Evolutionary conservation across 2,797 vertebrate genomes (phyloP).

Genomic region (Agapornis canus): DNA sequence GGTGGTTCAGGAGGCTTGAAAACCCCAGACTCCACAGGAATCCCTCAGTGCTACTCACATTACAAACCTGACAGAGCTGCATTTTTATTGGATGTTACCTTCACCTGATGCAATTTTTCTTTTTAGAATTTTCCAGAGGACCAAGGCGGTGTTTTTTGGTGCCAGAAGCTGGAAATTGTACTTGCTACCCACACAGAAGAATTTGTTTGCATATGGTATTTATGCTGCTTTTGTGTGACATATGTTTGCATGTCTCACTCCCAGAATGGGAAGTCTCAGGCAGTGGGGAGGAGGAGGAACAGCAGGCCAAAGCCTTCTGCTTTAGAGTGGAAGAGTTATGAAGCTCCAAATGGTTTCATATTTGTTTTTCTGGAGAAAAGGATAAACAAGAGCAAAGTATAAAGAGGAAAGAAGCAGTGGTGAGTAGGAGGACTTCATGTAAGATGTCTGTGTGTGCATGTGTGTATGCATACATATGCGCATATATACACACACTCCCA

Average conservation of each 20-base stretch:
- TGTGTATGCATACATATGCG: not conserved
- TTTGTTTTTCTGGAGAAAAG: conserved; percentile 6
- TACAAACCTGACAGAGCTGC: not conserved
- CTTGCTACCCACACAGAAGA: not conserved
- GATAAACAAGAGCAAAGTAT: conserved; percentile 32
- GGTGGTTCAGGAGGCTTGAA: not conserved
- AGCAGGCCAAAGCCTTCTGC: conserved; percentile 47
- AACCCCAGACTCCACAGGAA: not conserved
- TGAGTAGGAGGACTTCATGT: not conserved
- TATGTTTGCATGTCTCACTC: conserved; percentile 13
- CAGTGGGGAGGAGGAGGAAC: conserved; percentile 16
- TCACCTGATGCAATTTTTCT: not conserved
- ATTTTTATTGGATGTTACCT: not conserved
- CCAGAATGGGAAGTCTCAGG: not conserved
- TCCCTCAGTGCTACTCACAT: not conserved
- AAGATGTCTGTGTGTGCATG: not conserved
- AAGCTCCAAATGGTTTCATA: conserved; percentile 17
- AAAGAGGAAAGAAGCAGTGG: not conserved
- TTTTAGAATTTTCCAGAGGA: not conserved
- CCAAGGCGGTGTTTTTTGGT: not conserved
- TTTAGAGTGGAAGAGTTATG: not conserved
- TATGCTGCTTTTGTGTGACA: not conserved
- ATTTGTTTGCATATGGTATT: conserved; percentile 23
- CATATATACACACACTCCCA: not conserved
- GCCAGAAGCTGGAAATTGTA: not conserved